A percentile compares a stretch with the other conserved stretches of the same genome.
Conservation (phyloP, 2,888 invertebrate genomes). For the Andrena marginata region DNA sequence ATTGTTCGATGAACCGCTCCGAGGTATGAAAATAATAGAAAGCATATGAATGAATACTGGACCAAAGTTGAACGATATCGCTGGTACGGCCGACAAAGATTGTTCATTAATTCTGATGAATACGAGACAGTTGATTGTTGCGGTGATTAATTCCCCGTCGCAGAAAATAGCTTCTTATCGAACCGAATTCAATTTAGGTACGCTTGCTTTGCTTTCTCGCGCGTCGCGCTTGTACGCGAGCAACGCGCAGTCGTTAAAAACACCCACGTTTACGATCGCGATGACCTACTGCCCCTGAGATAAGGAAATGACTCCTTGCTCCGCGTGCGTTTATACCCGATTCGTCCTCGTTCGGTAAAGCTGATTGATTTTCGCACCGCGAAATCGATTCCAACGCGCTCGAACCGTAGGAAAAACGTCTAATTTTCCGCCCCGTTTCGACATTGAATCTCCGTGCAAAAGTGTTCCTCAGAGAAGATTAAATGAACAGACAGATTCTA, state of each 20-base stretch:
- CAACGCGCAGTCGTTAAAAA: conserved; percentile 13
- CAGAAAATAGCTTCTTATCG: conserved; percentile 75
- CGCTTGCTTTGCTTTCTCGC: conserved; percentile 21
- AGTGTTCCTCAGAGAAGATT: too few relatives aligned
- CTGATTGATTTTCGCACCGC: neutral
- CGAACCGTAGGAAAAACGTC: too few relatives aligned
- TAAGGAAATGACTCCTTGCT: conserved; percentile 24
- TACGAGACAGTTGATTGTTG: neutral
- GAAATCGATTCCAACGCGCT: conserved; percentile 1
- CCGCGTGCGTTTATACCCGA: neutral
- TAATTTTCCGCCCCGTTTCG: too few relatives aligned
- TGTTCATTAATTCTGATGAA: neutral
- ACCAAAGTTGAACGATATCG: neutral
- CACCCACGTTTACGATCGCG: conserved; percentile 65
- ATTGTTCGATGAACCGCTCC: too few relatives aligned
- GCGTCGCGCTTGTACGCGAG: neutral
- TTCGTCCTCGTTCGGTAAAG: neutral
- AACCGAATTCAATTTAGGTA: conserved; percentile 71
- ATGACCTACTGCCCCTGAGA: conserved; percentile 67
- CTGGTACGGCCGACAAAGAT: neutral
- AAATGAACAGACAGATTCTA: too few relatives aligned
- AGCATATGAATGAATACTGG: too few relatives aligned
- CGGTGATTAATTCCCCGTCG: conserved; percentile 9
- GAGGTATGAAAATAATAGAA: too few relatives aligned
- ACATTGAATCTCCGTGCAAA: too few relatives aligned